Conservation (phyloP, 2,888 invertebrate genomes). For the Ernsta delagoae region DNA sequence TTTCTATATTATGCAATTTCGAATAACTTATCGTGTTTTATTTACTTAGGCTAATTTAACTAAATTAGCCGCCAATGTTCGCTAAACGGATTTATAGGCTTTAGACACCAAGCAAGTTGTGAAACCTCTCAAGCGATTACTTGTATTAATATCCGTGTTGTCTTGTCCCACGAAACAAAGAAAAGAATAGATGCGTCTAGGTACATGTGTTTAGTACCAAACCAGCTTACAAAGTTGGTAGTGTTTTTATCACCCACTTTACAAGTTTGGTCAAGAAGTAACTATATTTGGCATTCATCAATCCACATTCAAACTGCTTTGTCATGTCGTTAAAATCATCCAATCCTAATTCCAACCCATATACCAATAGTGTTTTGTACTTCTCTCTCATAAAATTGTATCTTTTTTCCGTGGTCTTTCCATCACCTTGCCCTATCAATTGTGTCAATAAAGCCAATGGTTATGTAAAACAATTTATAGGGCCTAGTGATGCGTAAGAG, state of each 20-base stretch:
- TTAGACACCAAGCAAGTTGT: slow-evolving; percentile 5
- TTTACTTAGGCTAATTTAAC: not conserved
- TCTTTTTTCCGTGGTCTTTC: not conserved
- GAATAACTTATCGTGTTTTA: not conserved
- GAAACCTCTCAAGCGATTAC: slow-evolving; percentile 7
- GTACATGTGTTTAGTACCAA: too few species aligned
- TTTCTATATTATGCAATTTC: not conserved
- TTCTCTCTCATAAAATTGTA: too few species aligned
- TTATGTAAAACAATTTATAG: not conserved
- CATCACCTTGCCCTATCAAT: not conserved
- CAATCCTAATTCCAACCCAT: too few species aligned
- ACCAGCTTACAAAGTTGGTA: too few species aligned
- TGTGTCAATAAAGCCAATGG: not conserved
- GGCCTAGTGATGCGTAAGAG: not conserved
- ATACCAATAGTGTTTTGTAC: too few species aligned
- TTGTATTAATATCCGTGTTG: not conserved
- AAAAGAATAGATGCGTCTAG: too few species aligned
- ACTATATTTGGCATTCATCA: too few species aligned
- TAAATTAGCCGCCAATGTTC: not conserved
- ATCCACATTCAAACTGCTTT: too few species aligned
- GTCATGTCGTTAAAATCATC: too few species aligned
- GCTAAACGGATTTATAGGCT: slow-evolving; percentile 13
- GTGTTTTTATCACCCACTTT: too few species aligned
- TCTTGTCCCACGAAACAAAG: not conserved
- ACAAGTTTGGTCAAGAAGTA: too few species aligned